Base-by-base conservation (phyloP, 1,140 invertebrate species). In the Zaprionus ghesquierei region DNA sequence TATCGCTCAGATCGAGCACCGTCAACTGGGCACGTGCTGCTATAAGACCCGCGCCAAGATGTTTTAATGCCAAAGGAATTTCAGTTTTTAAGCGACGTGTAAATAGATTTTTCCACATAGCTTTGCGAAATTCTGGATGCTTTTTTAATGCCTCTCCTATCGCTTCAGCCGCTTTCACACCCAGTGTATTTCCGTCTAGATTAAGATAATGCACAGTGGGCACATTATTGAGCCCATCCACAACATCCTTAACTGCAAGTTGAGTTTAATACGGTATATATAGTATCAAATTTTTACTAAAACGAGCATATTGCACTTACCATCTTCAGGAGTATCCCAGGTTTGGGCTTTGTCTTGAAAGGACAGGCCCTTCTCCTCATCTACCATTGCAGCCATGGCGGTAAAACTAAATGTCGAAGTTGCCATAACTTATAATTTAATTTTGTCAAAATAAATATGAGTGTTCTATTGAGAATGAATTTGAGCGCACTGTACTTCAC, bases 51-150 rank as follows among this genome's bases (percentile, higher is more conserved):
- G 94, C 94, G 5, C 97, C 96, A 2, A 99, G 92, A 53, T 84
- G 69, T 18, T 80, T 66, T 78, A 99, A 92, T 23, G 98, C 97
- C 65, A 94, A 93, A 5, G 98, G 98, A 89, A 99, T 99, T 94
- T 99, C 98, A 15, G 95, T 94, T 92, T 99, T 99, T 91, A 98
- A 94, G 53, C 98, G 94, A 0, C 98, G 95, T 10, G 98, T 99
- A 81, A 99, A 99, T 93, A 99, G 96, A 91, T 99, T 98, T 82
- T 98, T 98, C 96, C 98, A 99, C 59, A 97, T 91, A 0, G 97
- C 97, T 81, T 94, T 94, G 87, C 97, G 95, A 77, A 99, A 94
- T 73, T 94, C 93, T 2, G 95, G 94, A 86, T 97, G 96, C 38
- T 93, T 94, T 75, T 96, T 94, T 5, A 99, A 92, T 0, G 96